Evolutionary conservation across 2,797 vertebrate species (phyloP).

Genomic region (Chloroceryle amazona): DNA sequence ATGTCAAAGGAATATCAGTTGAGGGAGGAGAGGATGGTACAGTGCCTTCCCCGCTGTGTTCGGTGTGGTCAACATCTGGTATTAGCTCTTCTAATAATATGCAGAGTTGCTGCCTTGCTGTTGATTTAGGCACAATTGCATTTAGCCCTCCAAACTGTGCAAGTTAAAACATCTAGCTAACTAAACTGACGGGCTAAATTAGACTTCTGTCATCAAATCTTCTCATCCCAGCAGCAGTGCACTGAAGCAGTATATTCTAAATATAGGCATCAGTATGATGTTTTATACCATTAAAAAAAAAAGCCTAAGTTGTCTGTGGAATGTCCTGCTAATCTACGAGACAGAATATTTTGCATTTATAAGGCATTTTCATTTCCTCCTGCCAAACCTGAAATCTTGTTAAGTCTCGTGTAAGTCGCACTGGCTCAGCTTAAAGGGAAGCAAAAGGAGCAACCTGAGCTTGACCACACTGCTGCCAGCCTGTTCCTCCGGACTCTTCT

Average conservation of each 20-base stretch:
- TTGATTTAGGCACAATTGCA: too few relatives aligned
- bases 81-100: too few relatives aligned
- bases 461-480: not conserved
- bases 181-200: too few relatives aligned
- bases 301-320: not conserved
- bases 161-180: too few relatives aligned
- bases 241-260: not conserved
- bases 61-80: too few relatives aligned
- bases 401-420: rapidly evolving
- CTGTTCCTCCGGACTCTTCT: not conserved
- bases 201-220: too few relatives aligned
- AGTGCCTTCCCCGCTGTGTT: too few relatives aligned
- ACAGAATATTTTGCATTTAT: not conserved
- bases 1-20: too few relatives aligned
- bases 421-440: not conserved
- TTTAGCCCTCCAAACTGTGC: too few relatives aligned
- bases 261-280: not conserved
- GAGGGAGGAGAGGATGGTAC: too few relatives aligned
- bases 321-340: not conserved
- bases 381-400: not conserved
- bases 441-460: rapidly evolving
- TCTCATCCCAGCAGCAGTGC: too few relatives aligned
- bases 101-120: too few relatives aligned
- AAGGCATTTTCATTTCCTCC: not conserved
- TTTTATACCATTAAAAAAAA: not conserved